phyloP scores from a whole-genome alignment of 2,888 invertebrate genomes.

The Caradrina kadenii region DNA sequence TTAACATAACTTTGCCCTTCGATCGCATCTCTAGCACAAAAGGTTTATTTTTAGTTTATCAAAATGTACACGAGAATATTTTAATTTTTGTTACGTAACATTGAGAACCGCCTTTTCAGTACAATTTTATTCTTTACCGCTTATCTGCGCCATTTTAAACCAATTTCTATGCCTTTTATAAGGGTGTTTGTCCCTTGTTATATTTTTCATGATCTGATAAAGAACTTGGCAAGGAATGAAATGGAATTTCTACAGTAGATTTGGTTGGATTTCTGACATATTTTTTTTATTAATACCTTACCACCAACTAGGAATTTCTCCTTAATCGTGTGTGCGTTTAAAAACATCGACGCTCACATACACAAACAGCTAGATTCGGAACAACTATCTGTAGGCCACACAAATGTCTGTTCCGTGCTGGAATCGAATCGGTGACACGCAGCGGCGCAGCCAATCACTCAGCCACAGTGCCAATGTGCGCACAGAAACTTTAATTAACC shows the following conservation, averaged over 20 bases:
- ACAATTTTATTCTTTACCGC: background rate
- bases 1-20: slow-evolving; percentile 75
- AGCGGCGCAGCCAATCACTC: too few relatives aligned
- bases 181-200: slow-evolving; percentile 2
- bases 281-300: too few relatives aligned
- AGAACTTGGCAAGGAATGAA: background rate
- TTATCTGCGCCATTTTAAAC: background rate
- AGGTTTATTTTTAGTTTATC: slow-evolving; percentile 32
- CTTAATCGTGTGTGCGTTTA: too few relatives aligned
- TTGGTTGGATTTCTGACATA: background rate
- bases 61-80: background rate
- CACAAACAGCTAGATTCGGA: too few relatives aligned
- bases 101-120: background rate
- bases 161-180: background rate
- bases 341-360: too few relatives aligned
- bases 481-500: too few relatives aligned
- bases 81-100: background rate
- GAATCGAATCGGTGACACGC: too few relatives aligned
- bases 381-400: too few relatives aligned
- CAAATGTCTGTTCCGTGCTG: too few relatives aligned
- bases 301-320: too few relatives aligned
- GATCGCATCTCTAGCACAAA: slow-evolving; percentile 47
- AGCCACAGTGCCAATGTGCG: too few relatives aligned
- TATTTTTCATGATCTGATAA: background rate
- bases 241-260: background rate